Evolutionary conservation across 92 coral and sea anemone species (phyloP).

Genomic region (Bergia sp.): DNA sequence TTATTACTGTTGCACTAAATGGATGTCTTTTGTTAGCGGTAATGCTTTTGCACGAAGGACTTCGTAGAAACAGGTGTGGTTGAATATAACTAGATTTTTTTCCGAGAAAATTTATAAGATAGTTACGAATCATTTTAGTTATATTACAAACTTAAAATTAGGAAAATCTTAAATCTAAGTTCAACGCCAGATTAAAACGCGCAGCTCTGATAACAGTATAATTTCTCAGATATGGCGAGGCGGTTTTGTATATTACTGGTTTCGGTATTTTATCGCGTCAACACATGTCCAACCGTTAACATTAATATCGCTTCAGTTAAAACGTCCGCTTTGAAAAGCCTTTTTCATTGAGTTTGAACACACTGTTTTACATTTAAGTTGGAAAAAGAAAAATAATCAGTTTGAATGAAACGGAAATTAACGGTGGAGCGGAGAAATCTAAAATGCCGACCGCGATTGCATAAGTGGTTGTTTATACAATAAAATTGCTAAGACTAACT

Average conservation of each 20-base stretch:
- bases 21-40: background rate
- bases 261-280: too few relatives aligned
- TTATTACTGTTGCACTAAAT: background rate
- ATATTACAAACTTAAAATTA: too few relatives aligned
- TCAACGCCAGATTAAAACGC: too few relatives aligned
- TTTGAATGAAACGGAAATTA: slow-evolving; percentile 11
- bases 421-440: background rate
- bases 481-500: background rate
- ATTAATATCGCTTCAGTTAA: background rate
- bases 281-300: background rate
- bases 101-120: too few relatives aligned
- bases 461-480: background rate
- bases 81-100: too few relatives aligned
- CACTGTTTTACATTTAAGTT: background rate
- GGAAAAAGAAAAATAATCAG: background rate
- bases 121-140: background rate
- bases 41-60: background rate
- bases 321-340: background rate
- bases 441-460: background rate
- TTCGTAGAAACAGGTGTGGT: background rate
- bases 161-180: too few relatives aligned
- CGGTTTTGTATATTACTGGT: too few relatives aligned
- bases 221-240: too few relatives aligned
- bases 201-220: too few relatives aligned
- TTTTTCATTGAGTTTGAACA: background rate